Conservation (phyloP, 1,140 invertebrate genomes). For the Meloidogyne hapla region DNA sequence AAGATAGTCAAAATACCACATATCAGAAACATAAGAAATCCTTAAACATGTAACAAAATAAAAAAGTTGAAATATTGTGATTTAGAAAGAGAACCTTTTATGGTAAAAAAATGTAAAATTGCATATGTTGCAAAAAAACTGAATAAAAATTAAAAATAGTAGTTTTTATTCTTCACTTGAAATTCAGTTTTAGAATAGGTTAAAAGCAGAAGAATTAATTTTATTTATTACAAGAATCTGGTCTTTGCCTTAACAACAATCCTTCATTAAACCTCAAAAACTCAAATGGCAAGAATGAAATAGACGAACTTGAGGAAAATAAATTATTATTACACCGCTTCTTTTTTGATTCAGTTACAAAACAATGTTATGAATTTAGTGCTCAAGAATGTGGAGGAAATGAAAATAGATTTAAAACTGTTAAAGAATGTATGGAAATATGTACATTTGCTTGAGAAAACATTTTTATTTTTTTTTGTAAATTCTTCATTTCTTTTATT, state of each 20-base stretch:
- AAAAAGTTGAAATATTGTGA: too few relatives aligned
- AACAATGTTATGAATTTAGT: conserved; percentile 58
- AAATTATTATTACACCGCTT: conserved; percentile 38
- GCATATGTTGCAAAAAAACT: too few relatives aligned
- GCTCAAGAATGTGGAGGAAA: conserved; percentile 55
- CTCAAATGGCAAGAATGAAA: neutral
- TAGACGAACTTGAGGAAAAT: conserved; percentile 11
- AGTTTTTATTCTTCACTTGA: neutral
- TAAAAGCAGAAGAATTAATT: conserved; percentile 10
- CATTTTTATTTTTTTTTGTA: too few relatives aligned
- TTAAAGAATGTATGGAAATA: conserved; percentile 32
- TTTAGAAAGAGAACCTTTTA: too few relatives aligned
- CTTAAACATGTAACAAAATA: too few relatives aligned
- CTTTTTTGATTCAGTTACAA: conserved; percentile 53
- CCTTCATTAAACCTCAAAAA: neutral
- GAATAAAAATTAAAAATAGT: neutral
- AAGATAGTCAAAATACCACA: too few relatives aligned
- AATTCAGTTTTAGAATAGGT: too few relatives aligned
- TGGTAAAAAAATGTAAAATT: too few relatives aligned
- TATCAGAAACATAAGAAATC: too few relatives aligned
- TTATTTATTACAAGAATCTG: conserved; percentile 43
- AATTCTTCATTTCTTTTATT: too few relatives aligned
- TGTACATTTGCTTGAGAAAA: conserved; percentile 14
- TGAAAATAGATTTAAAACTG: conserved; percentile 45
- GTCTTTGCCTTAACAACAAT: conserved; percentile 28